These are phyloP conservation scores for Guaruba guarouba DNA, from an alignment of 2,113 vertebrate genomes.

Conservation along the genomic window DNA sequence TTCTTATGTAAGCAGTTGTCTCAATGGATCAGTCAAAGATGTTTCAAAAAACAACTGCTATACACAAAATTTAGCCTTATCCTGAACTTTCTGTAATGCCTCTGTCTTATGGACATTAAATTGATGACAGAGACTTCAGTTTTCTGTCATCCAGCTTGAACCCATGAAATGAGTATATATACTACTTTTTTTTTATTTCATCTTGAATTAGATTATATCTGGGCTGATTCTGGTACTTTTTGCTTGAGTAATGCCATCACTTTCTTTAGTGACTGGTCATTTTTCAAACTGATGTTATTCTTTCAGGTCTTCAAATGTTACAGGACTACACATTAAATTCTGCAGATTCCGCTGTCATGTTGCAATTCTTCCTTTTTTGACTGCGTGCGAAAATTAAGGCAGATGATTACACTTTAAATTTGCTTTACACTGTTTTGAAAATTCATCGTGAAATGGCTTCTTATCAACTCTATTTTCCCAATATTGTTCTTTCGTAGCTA, in stretches of 20 bases:
- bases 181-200: not conserved
- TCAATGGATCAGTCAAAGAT: not conserved
- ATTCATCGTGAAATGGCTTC: not conserved
- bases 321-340: not conserved
- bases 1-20: not conserved
- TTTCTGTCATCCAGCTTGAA: not conserved
- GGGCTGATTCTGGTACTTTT: not conserved
- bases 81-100: not conserved
- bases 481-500: not conserved
- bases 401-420: not conserved
- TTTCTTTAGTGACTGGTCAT: not conserved
- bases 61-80: not conserved
- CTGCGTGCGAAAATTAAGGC: not conserved
- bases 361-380: not conserved
- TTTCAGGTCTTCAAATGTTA: not conserved
- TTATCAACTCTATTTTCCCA: not conserved
- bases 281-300: not conserved
- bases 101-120: not conserved
- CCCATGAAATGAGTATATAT: not conserved
- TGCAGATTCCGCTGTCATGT: not conserved
- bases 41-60: not conserved
- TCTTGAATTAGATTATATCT: not conserved
- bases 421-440: not conserved
- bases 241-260: not conserved
- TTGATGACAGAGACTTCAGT: not conserved